Evolutionary conservation across 1,140 invertebrate species (phyloP), one percentile per base, ranked within the genome.

Genomic region (Drosophila orena): DNA sequence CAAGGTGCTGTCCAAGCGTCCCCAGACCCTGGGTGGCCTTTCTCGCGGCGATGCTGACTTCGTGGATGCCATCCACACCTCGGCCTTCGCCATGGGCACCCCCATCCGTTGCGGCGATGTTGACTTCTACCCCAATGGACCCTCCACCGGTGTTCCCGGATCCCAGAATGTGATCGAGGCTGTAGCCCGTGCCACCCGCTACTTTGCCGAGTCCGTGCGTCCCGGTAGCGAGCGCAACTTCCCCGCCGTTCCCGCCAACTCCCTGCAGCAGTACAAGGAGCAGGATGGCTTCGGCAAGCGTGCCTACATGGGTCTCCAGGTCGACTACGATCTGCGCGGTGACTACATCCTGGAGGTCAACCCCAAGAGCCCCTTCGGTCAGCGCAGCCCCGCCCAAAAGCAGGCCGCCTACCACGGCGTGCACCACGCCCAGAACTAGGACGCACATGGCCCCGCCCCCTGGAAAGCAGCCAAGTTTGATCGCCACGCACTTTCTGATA

Each of bases 111-210:
- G 95, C 81, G 96, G 96, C 14, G 94, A 96, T 73, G 94, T 93
- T 8, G 97, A 97, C 90, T 97, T 97, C 93, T 97, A 95, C 88
- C 96, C 96, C 0, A 97, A 97, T 91, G 95, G 95, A 37, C 83
- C 83, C 11, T 72, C 46, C 1, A 4, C 79, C 1, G 61, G 81
- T 75, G 93, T 93, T 66, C 94, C 94, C n/a, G 92, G 93, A 64
- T 93, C 94, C 55, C 66, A 91, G 77, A 71, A 92, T 81, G 92
- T 95, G 60, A 93, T 94, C 6, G 96, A 95, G 78, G 95, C 95
- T 40, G 95, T 95, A 78, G 93, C 93, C 60, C 93, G 95, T 66
- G 93, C 95, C 2, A 95, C 94, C 72, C 90, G 94, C 37, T 94
- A 95, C 57, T 96, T 94, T 55, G 94, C 93, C n/a, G 94, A 95